Evolutionary conservation across 2,797 vertebrate genomes (phyloP).

Genomic region (Vultur gryphus): DNA sequence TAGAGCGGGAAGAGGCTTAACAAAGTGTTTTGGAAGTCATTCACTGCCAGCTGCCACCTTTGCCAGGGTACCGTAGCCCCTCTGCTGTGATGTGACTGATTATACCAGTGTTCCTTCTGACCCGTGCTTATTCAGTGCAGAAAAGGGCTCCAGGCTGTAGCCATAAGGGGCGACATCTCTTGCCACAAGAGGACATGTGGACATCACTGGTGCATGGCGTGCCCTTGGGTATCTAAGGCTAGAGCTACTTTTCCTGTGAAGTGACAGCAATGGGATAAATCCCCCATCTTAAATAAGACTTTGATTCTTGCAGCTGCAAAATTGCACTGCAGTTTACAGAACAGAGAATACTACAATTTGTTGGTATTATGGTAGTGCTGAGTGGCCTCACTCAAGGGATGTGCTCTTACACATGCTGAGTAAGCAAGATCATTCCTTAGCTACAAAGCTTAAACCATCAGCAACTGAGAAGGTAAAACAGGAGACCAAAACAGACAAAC

Average conservation of each 20-base stretch:
- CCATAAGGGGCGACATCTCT: not conserved
- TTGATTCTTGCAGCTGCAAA: not conserved
- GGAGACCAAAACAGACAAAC: not conserved
- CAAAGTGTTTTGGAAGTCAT: not conserved
- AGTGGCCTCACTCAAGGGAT: not conserved
- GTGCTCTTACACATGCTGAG: not conserved
- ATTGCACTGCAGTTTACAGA: not conserved
- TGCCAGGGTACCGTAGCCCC: not conserved
- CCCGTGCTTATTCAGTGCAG: not conserved
- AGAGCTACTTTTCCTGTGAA: not conserved
- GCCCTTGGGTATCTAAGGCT: not conserved
- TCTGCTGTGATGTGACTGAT: not conserved
- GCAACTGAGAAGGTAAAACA: not conserved
- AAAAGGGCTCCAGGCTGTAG: not conserved
- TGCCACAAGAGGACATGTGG: not conserved
- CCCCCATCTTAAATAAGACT: not conserved
- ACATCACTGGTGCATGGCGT: not conserved
- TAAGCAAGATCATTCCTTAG: not conserved
- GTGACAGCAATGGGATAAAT: not conserved
- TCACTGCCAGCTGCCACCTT: not conserved
- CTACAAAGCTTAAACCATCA: not conserved
- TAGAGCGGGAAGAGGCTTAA: not conserved
- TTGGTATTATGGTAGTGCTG: not conserved
- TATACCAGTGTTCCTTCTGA: not conserved
- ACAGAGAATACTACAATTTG: not conserved